Conservation (phyloP, 2,113 vertebrate species). For the Vombatus ursinus region DNA sequence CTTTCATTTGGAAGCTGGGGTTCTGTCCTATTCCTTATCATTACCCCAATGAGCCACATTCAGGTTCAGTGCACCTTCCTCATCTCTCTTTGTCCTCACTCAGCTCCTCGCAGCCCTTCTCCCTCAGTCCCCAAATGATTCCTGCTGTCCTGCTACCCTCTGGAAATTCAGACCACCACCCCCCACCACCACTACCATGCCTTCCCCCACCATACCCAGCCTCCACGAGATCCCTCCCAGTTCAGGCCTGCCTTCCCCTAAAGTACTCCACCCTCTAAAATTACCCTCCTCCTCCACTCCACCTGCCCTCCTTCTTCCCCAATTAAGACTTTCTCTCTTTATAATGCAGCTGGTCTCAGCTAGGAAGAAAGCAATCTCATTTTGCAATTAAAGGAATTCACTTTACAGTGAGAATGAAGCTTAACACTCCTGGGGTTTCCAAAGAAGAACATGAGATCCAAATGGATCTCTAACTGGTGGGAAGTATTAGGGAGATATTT, state of each 20-base stretch:
- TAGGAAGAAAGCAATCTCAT: not conserved
- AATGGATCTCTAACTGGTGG: not conserved
- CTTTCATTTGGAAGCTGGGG: too few species aligned
- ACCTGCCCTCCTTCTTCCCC: not conserved
- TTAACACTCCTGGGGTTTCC: not conserved
- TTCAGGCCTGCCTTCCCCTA: not conserved
- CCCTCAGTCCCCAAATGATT: too few species aligned
- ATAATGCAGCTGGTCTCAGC: not conserved
- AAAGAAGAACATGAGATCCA: not conserved
- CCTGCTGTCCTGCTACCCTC: too few species aligned
- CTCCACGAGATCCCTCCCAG: too few species aligned
- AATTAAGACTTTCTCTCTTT: not conserved
- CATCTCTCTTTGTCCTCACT: too few species aligned
- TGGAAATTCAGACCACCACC: too few species aligned
- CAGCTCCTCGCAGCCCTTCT: too few species aligned
- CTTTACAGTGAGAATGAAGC: not conserved
- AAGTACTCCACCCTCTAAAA: not conserved
- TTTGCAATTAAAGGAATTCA: not conserved
- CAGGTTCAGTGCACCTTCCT: too few species aligned
- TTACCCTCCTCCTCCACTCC: not conserved
- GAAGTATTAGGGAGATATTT: not conserved
- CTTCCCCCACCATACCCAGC: too few species aligned
- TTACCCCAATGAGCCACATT: too few species aligned
- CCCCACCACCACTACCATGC: too few species aligned
- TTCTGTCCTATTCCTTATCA: too few species aligned